Base-by-base conservation (phyloP, 64 coral and sea anemone species). In the Porites lutea region DNA sequence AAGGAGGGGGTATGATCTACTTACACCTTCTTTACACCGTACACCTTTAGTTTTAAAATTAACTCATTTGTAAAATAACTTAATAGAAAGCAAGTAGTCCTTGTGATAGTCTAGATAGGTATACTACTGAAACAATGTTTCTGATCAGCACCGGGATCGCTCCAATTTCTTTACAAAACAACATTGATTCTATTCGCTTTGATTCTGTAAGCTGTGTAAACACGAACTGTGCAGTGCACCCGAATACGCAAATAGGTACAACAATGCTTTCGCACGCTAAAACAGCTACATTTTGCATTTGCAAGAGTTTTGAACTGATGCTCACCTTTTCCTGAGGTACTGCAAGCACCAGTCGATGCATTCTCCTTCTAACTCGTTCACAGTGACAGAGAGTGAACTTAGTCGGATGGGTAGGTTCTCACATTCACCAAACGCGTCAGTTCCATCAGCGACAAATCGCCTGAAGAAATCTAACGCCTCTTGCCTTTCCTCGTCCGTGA, bases 291-390 rank as follows among this genome's bases (percentile, higher is more conserved):
- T 75, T 72, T 43, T 13, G n/a, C 58, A 90, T 65, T 4, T 10
- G 20, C 5, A 3, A 57, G 37, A 63, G 55, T 74, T 76, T 46
- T 49, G 7, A 2, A 6, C 37, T 12, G 67, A 20, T 52, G 78
- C 91, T 75, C 82, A 91, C 95, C 95, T 87, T 69, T 65, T 94
- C 3, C 60, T 60, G 21, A 93, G 92, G 87, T 91, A 97, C 70
- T 97, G 88, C 59, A 91, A 75, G 20, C 75, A 67, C 95, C 95
- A 97, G 15, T 88, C 92, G 7, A 97, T 91, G 55, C 87, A 75
- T 61, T 94, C 87, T 13, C 95, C 95, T 58, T 94, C 83, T 14
- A 97, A 14, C 78, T 97, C 95, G 58, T 49, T 54, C 54, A 62
- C 52, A 27, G 71, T 69, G 20, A 90, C 86, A 8, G 21, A 80